Evolutionary conservation across 2,113 vertebrate species (phyloP).

Genomic region (Arizona elegans): DNA sequence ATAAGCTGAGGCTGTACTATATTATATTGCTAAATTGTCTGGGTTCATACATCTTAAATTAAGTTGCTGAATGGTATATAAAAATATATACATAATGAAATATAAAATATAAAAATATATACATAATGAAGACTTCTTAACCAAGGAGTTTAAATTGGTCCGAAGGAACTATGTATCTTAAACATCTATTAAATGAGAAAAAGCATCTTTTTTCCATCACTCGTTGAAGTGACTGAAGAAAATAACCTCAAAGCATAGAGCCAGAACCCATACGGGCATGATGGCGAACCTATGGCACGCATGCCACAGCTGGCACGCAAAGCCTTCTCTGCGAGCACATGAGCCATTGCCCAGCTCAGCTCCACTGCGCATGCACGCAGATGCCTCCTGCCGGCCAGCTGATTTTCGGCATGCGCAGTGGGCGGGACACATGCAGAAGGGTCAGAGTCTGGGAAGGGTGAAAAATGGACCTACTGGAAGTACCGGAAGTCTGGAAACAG

Average conservation of each 20-base stretch:
- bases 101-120: not conserved
- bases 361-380: too few relatives aligned
- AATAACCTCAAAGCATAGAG: not conserved
- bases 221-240: not conserved
- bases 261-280: not conserved
- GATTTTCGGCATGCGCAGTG: too few relatives aligned
- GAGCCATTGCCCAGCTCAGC: too few relatives aligned
- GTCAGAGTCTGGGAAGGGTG: too few relatives aligned
- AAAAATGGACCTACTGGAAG: too few relatives aligned
- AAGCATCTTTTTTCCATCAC: not conserved
- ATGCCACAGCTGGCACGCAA: too few relatives aligned
- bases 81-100: not conserved
- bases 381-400: too few relatives aligned
- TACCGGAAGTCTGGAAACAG: too few relatives aligned
- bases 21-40: not conserved
- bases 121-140: not conserved
- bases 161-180: not conserved
- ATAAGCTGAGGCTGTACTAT: not conserved
- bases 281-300: too few relatives aligned
- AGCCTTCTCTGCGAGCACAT: too few relatives aligned
- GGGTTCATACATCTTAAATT: not conserved
- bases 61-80: not conserved
- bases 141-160: not conserved
- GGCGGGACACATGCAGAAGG: too few relatives aligned
- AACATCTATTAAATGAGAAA: not conserved